Evolutionary conservation across 2,113 vertebrate species (phyloP).

Genomic region (Anarhynchus alexandrinus): DNA sequence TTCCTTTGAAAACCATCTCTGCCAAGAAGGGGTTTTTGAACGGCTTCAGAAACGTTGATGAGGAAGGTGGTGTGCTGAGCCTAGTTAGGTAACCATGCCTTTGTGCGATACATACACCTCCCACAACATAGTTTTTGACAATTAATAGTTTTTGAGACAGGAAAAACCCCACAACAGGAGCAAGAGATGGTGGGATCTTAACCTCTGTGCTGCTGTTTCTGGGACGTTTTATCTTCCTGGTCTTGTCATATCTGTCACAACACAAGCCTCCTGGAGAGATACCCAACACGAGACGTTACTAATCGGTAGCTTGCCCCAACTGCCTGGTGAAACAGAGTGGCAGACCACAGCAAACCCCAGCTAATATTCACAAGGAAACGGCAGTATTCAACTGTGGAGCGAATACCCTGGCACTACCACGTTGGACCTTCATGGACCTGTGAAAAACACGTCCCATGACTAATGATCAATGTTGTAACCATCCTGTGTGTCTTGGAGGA

Average conservation of each 20-base stretch:
- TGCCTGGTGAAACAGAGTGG: not conserved
- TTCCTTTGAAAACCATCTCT: not conserved
- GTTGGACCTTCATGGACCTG: rapidly evolving
- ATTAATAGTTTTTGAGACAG: not conserved
- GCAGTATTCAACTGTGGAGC: not conserved
- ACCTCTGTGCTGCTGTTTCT: not conserved
- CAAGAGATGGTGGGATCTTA: not conserved
- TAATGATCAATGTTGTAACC: not conserved
- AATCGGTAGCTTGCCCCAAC: not conserved
- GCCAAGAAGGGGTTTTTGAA: not conserved
- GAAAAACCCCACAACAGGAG: not conserved
- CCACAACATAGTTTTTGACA: not conserved
- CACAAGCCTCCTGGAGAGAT: not conserved
- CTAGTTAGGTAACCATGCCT: not conserved
- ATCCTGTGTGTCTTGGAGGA: not conserved
- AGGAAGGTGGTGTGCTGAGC: not conserved
- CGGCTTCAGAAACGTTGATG: not conserved
- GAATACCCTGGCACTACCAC: not conserved
- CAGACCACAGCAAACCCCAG: not conserved
- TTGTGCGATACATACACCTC: rapidly evolving
- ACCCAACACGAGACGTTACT: not conserved
- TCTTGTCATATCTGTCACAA: not conserved
- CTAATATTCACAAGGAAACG: not conserved
- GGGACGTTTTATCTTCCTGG: not conserved
- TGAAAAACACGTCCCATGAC: not conserved